Conservation (phyloP, 2,113 vertebrate genomes). For the Cynocephalus volans region DNA sequence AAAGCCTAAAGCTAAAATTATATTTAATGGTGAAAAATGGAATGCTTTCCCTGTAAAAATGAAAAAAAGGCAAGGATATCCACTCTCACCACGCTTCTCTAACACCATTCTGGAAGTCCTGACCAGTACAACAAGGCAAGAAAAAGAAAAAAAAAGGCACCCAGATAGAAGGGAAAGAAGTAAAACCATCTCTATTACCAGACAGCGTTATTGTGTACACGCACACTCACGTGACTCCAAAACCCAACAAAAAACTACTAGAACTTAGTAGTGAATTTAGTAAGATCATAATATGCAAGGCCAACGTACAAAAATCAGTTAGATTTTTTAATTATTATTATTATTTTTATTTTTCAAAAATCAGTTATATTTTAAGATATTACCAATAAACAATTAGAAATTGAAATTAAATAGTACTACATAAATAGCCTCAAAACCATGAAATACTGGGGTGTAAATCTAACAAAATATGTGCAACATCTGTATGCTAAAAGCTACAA, state of each 20-base stretch:
- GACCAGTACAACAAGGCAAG: not conserved
- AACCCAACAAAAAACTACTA: not conserved
- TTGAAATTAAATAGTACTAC: not conserved
- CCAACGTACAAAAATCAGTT: not conserved
- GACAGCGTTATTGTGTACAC: not conserved
- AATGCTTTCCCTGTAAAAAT: not conserved
- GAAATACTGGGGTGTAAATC: not conserved
- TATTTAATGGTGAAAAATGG: not conserved
- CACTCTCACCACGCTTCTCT: not conserved
- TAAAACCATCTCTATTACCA: not conserved
- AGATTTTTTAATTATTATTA: not conserved
- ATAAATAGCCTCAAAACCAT: not conserved
- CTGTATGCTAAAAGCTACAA: not conserved
- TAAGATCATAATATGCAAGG: not conserved
- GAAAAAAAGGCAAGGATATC: not conserved
- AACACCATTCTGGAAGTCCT: not conserved
- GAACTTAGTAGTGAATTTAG: not conserved
- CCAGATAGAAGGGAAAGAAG: not conserved
- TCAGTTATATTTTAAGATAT: not conserved
- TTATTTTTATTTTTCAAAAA: not conserved
- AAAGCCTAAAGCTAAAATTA: not conserved
- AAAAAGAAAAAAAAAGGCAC: not conserved
- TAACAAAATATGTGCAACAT: not conserved
- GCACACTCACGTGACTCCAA: not conserved
- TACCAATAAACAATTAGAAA: not conserved